Conservation (phyloP, 2,797 vertebrate species). For the Rhinatrema bivittatum region DNA sequence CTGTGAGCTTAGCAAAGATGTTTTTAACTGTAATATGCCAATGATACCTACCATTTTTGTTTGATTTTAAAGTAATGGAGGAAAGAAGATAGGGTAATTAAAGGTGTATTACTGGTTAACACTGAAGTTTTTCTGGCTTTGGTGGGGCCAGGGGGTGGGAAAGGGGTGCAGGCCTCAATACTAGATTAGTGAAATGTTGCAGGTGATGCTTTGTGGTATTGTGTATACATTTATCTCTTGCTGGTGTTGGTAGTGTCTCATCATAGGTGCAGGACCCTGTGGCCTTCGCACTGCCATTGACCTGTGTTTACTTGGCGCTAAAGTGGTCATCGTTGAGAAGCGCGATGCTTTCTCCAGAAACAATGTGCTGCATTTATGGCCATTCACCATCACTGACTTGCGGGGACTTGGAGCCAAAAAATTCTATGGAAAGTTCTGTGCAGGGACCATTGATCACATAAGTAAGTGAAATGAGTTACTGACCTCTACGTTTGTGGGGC, state of each 20-base stretch:
- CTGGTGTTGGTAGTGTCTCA: slow-evolving; percentile 97
- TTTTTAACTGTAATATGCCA: too few relatives aligned
- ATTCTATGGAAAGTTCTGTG: slow-evolving; percentile 96
- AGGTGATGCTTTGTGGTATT: too few relatives aligned
- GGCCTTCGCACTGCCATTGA: slow-evolving; percentile 94
- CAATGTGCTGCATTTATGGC: slow-evolving; percentile 95
- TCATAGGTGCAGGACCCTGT: slow-evolving; percentile 95
- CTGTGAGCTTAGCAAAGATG: too few relatives aligned
- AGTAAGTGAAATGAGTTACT: slow-evolving; percentile 74
- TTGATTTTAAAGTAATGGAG: too few relatives aligned
- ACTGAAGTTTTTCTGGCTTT: too few relatives aligned
- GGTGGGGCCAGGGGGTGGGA: too few relatives aligned
- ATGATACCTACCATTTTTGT: too few relatives aligned
- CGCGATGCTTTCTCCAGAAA: slow-evolving; percentile 95
- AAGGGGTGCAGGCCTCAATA: too few relatives aligned
- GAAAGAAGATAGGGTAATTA: too few relatives aligned
- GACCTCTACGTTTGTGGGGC: neutral
- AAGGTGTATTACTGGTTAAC: too few relatives aligned
- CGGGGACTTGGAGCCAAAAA: slow-evolving; percentile 94
- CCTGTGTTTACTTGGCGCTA: slow-evolving; percentile 86
- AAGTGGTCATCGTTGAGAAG: slow-evolving; percentile 92
- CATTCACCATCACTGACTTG: slow-evolving; percentile 93
- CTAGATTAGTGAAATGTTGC: too few relatives aligned
- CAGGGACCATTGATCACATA: slow-evolving; percentile 96
- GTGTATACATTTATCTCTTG: too few relatives aligned